Percentiles rank a stretch among this genome's conserved stretches.
Evolutionary conservation across 2,888 invertebrate species (phyloP).

Genomic region (Xanthorhoe spadicearia): DNA sequence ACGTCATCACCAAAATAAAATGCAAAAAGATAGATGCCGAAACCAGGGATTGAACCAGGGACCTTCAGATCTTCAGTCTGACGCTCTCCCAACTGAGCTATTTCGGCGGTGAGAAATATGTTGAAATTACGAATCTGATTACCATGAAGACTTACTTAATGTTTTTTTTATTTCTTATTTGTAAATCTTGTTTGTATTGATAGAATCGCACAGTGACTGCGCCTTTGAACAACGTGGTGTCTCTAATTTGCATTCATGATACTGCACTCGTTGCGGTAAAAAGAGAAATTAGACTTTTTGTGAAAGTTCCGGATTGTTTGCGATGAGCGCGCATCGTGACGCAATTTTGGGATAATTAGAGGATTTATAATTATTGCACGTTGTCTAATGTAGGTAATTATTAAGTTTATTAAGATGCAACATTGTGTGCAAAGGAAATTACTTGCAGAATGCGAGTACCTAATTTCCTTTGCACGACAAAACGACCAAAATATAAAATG

Average conservation of each 20-base stretch:
- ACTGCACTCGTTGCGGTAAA: constrained; percentile 52
- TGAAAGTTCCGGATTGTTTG: constrained; percentile 62
- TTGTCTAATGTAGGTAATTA: not conserved
- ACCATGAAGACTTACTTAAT: not conserved
- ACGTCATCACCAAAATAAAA: not conserved
- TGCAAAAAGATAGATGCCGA: not conserved
- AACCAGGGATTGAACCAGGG: constrained; percentile 1
- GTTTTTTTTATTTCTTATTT: not conserved
- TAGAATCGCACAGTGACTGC: too few species aligned
- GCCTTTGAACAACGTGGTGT: too few species aligned
- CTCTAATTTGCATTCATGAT: constrained; percentile 31
- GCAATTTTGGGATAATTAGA: constrained; percentile 32
- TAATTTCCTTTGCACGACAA: too few species aligned
- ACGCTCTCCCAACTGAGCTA: constrained; percentile 1
- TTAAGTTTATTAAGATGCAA: not conserved
- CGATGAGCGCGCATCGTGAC: constrained; percentile 35
- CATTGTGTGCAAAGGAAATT: too few species aligned
- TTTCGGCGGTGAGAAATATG: not conserved
- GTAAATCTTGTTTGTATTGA: too few species aligned
- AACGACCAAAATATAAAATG: too few species aligned
- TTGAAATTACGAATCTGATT: not conserved
- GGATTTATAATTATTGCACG: not conserved
- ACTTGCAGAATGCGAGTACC: too few species aligned
- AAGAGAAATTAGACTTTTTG: constrained; percentile 68
- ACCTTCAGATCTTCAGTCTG: constrained; percentile 1